These are phyloP conservation scores for Drosophila paranaensis DNA, from an alignment of 2,888 invertebrate species.

Conservation along the genomic window DNA sequence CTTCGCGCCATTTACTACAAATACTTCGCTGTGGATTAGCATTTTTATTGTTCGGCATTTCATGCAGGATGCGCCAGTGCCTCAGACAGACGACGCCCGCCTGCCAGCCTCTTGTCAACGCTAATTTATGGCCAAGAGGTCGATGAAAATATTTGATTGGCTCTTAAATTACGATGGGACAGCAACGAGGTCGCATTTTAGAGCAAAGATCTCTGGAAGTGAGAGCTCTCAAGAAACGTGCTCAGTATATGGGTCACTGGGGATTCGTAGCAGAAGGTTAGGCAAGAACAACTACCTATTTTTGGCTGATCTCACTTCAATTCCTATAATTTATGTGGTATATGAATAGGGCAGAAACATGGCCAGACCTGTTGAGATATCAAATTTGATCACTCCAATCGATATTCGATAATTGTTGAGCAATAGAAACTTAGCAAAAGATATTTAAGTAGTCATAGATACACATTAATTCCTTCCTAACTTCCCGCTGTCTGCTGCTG, in stretches of 20 bases:
- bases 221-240: background rate
- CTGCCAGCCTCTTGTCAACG: slow-evolving; percentile 62
- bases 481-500: background rate
- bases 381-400: background rate
- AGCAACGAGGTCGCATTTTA: slow-evolving; percentile 22
- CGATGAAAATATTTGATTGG: slow-evolving; percentile 70
- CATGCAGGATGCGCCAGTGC: slow-evolving; percentile 48
- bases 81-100: no score
- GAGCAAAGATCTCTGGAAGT: slow-evolving; percentile 23
- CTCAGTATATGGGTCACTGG: slow-evolving; percentile 20
- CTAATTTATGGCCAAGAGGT: slow-evolving; percentile 67
- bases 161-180: slow-evolving; percentile 36
- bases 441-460: background rate
- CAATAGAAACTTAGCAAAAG: background rate
- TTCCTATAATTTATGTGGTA: background rate
- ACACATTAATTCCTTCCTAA: background rate
- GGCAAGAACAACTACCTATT: background rate
- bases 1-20: slow-evolving; percentile 26
- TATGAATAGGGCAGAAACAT: background rate
- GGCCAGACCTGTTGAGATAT: background rate
- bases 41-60: slow-evolving; percentile 59
- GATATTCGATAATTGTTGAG: background rate
- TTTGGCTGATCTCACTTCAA: background rate
- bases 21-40: slow-evolving; percentile 58
- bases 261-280: slow-evolving; percentile 4